These are phyloP conservation scores for Poecilus cupreus DNA, from an alignment of 2,888 invertebrate genomes.

Conservation along the genomic window DNA sequence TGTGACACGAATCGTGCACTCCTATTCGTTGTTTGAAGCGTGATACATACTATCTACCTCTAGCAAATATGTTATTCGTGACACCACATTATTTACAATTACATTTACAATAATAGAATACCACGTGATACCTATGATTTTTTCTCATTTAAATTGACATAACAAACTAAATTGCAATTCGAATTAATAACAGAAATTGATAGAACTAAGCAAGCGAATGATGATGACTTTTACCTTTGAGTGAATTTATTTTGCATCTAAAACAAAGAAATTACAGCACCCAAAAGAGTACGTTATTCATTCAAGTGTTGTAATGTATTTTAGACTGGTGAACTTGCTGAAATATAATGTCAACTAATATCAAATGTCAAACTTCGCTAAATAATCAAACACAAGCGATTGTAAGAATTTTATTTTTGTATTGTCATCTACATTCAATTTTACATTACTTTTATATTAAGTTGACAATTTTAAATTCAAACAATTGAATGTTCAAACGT, in stretches of 20 bases:
- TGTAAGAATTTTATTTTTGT: too few relatives aligned
- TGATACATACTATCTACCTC: constrained; percentile 25
- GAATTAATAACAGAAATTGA: background rate
- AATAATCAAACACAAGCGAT: too few relatives aligned
- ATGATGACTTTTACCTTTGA: background rate
- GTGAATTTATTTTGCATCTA: background rate
- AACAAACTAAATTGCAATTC: background rate
- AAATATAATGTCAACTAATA: too few relatives aligned
- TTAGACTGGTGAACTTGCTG: too few relatives aligned
- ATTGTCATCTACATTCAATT: too few relatives aligned
- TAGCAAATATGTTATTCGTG: background rate
- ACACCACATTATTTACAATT: constrained; percentile 17
- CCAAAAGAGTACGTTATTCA: too few relatives aligned
- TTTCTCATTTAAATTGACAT: background rate
- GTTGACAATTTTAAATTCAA: too few relatives aligned
- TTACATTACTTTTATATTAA: too few relatives aligned
- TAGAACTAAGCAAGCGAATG: background rate
- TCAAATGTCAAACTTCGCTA: too few relatives aligned
- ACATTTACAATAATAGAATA: background rate
- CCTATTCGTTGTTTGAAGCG: constrained; percentile 32
- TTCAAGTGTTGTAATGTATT: too few relatives aligned
- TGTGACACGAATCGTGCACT: constrained; percentile 21
- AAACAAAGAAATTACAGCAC: too few relatives aligned
- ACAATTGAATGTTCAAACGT: too few relatives aligned
- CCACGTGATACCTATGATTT: background rate